Conservation (phyloP, 2,113 vertebrate genomes). For the Vidua chalybeata region DNA sequence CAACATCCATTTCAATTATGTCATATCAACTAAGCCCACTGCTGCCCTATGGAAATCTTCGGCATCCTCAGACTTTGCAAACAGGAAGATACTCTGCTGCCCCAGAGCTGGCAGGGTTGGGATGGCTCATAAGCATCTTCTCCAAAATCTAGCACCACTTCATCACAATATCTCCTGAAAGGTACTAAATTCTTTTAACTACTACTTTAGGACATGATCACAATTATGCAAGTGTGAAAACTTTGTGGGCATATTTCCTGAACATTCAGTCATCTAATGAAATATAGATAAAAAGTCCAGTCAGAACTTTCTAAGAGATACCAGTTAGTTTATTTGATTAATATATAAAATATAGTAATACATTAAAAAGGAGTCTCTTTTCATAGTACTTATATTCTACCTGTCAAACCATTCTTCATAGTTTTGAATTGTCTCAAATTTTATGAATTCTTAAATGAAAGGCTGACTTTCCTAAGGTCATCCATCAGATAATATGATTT, state of each 20-base stretch:
- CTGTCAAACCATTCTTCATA: not conserved
- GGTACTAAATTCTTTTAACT: not conserved
- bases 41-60: not conserved
- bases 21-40: not conserved
- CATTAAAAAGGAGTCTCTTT: not conserved
- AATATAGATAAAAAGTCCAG: not conserved
- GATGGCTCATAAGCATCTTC: fast-evolving
- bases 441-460: not conserved
- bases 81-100: not conserved
- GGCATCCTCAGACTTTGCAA: not conserved
- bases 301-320: not conserved
- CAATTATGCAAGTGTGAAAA: not conserved
- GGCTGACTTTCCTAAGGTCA: not conserved
- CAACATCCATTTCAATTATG: not conserved
- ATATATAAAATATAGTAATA: not conserved
- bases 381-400: not conserved
- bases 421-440: not conserved
- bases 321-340: not conserved
- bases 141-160: not conserved
- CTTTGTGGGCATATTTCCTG: not conserved
- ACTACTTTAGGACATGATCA: not conserved
- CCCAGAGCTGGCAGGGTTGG: not conserved
- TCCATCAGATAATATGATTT: not conserved
- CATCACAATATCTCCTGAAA: not conserved
- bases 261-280: not conserved